Conservation (phyloP, 2,888 invertebrate genomes). For the Eupithecia centaureata region DNA sequence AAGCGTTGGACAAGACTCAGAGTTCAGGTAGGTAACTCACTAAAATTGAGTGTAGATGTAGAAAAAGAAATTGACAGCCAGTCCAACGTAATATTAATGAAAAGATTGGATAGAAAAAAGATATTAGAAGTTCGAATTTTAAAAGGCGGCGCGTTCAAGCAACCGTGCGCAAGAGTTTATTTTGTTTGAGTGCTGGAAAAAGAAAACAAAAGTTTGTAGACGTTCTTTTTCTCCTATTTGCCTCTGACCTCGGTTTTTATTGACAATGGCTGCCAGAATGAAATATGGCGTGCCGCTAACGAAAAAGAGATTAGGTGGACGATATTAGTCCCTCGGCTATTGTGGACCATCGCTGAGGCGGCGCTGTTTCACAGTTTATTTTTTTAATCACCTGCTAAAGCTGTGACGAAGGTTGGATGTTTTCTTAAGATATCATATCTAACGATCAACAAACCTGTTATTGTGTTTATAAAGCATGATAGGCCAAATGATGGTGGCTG, state of each 20-base stretch:
- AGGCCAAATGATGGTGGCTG: slow-evolving; percentile 1
- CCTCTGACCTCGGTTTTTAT: slow-evolving; percentile 80
- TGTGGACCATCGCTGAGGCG: slow-evolving; percentile 59
- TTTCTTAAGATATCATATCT: slow-evolving; percentile 58
- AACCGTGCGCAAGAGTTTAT: slow-evolving; percentile 73
- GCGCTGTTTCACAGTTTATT: slow-evolving; percentile 64
- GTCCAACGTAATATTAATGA: slow-evolving; percentile 80
- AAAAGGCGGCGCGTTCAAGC: slow-evolving; percentile 79
- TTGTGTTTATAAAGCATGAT: slow-evolving; percentile 16
- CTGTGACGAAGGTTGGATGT: slow-evolving; percentile 70
- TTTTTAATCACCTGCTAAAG: slow-evolving; percentile 69
- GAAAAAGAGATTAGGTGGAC: slow-evolving; percentile 80
- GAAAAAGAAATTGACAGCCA: slow-evolving; percentile 74
- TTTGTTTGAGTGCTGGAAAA: slow-evolving; percentile 78
- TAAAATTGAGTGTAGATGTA: slow-evolving; percentile 57
- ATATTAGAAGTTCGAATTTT: slow-evolving; percentile 73
- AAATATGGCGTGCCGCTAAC: slow-evolving; percentile 81
- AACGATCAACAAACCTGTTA: slow-evolving; percentile 33
- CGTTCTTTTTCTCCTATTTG: slow-evolving; percentile 80
- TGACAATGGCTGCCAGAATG: slow-evolving; percentile 83
- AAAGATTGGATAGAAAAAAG: slow-evolving; percentile 76
- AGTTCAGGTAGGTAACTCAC: slow-evolving; percentile 66
- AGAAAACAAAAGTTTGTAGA: slow-evolving; percentile 72
- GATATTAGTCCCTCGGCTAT: slow-evolving; percentile 70
- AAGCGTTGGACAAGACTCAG: slow-evolving; percentile 64